Evolutionary conservation across 2,888 invertebrate genomes (phyloP).

Genomic region (Chloroclysta siterata): DNA sequence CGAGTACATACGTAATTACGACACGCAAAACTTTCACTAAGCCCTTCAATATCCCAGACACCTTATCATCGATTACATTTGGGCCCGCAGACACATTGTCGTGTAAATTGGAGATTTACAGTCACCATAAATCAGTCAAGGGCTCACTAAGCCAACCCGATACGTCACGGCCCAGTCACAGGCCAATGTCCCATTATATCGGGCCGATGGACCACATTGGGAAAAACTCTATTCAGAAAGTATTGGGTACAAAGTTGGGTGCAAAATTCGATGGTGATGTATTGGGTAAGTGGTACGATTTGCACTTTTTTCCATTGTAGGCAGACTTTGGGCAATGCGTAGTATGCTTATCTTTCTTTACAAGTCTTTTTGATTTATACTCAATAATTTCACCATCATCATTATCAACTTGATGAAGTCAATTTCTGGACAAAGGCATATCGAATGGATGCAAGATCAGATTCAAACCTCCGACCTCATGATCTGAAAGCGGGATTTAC

Average conservation of each 20-base stretch:
- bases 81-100: slow-evolving; percentile 60
- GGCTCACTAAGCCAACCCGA: slow-evolving; percentile 72
- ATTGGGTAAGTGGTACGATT: slow-evolving; percentile 8
- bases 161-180: slow-evolving; percentile 65
- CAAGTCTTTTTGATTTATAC: too few relatives aligned
- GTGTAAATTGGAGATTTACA: slow-evolving; percentile 82
- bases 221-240: slow-evolving; percentile 24
- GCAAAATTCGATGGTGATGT: slow-evolving; percentile 1
- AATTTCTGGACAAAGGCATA: too few relatives aligned
- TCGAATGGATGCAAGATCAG: too few relatives aligned
- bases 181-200: slow-evolving; percentile 58
- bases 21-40: slow-evolving; percentile 28
- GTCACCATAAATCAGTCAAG: slow-evolving; percentile 81
- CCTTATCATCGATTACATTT: slow-evolving; percentile 65
- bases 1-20: neutral
- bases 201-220: slow-evolving; percentile 19
- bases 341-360: too few relatives aligned
- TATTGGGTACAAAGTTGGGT: slow-evolving; percentile 14
- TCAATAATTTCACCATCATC: too few relatives aligned
- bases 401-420: too few relatives aligned
- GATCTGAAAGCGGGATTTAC: too few relatives aligned
- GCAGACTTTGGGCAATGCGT: too few relatives aligned
- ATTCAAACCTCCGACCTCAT: too few relatives aligned
- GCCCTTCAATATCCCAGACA: slow-evolving; percentile 23
- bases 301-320: neutral